Base-by-base conservation (phyloP, 2,797 vertebrate genomes). In the Nasua narica region DNA sequence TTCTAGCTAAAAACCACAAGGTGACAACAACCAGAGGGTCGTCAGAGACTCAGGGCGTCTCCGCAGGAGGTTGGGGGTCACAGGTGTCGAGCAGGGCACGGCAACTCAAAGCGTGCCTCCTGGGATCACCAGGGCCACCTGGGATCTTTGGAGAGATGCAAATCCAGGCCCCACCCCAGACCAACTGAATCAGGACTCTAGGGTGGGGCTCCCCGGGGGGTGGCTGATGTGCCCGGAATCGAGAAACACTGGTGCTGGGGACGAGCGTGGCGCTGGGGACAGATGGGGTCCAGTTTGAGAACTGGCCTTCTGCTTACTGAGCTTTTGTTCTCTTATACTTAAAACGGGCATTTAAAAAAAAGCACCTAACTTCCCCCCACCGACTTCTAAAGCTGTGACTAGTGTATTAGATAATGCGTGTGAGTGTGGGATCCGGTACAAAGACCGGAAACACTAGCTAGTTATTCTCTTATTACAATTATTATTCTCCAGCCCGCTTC, bases 51-150 rank as follows among this genome's bases (percentile, higher is more conserved):
- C 43, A 32, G 76, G 35, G 15, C 23, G 12, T 69, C 87, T 82
- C 37, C 56, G n/a, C 29, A n/a, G 79, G 21, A 69, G 25, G 37
- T 7, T 13, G 27, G 84, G 65, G 25, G 7, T 3, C 50, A 1
- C 5, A 2, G 2, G 29, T 15, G 1, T 5, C 1, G 29, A 29
- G 3, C 7, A 4, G 54, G 21, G 27, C 67, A 29, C 16, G 6
- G 67, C 9, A 4, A 7, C 35, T n/a, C 5, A 32, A 62, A 46
- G 70, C 4, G 10, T 3, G 5, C 11, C 19, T 3, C 48, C 60
- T 10, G 6, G n/a, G 52, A 50, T 19, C 50, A 46, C 14, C 7
- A 81, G 65, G 1, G 35, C 0, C 7, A 1, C n/a, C 1, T 8
- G 23, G 3, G 25, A 77, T 40, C 43, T 72, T 84, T 23, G 6